phyloP scores from a whole-genome alignment of 2,797 vertebrate species.

The Trematomus bernacchii region DNA sequence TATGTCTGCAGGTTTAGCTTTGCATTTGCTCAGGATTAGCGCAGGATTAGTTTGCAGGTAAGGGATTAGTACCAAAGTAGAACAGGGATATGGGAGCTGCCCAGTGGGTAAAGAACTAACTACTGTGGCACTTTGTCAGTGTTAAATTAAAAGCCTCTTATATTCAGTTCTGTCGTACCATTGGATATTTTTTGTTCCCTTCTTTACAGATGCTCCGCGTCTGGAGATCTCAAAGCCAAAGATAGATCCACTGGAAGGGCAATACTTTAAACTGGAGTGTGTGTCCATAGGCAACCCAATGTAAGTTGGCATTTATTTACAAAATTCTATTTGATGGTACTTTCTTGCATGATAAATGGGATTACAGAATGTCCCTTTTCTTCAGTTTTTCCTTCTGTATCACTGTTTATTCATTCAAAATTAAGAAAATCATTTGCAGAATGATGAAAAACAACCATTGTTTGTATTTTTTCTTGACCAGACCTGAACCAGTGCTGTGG shows the following conservation, averaged over 20 bases:
- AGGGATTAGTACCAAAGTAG: conserved; percentile 76
- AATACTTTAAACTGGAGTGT: conserved; percentile 97
- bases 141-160: conserved; percentile 43
- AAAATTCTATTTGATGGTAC: conserved; percentile 6
- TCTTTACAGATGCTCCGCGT: conserved; percentile 91
- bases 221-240: conserved; percentile 93
- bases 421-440: not conserved
- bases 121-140: conserved; percentile 57
- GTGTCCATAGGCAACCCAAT: conserved; percentile 97
- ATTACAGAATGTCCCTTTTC: conserved; percentile 1
- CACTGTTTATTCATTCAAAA: not conserved
- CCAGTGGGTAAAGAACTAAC: conserved; percentile 62
- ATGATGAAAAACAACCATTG: not conserved
- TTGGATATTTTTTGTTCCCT: conserved; percentile 40
- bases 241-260: conserved; percentile 96
- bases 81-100: conserved; percentile 64
- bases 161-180: conserved; percentile 15
- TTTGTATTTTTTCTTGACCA: conserved; percentile 63
- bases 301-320: conserved; percentile 85
- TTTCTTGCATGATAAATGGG: not conserved
- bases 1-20: conserved; percentile 71
- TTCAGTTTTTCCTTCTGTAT: not conserved
- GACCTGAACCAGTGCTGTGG: conserved; percentile 97
- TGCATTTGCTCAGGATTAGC: conserved; percentile 79
- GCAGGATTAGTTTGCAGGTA: conserved; percentile 80